A percentile compares a stretch with the other conserved stretches of the same genome.
These are phyloP conservation scores for Silurus lanzhouensis DNA, from an alignment of 2,797 vertebrate species.

Conservation along the genomic window DNA sequence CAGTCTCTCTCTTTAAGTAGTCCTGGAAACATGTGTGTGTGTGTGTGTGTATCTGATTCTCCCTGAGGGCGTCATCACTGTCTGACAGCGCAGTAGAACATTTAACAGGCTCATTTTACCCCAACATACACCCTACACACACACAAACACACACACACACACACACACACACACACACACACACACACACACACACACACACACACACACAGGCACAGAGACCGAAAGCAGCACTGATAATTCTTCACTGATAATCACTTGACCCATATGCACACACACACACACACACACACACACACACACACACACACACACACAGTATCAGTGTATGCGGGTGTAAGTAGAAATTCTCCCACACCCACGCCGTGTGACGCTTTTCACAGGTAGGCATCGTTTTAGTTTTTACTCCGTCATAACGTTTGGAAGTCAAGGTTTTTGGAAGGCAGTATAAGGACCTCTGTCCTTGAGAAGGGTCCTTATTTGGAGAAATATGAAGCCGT, in stretches of 20 bases:
- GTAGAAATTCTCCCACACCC: neutral
- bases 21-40: conserved; percentile 7
- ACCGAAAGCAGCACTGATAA: neutral
- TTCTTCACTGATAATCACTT: neutral
- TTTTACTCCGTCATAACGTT: neutral
- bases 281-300: neutral
- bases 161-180: neutral
- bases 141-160: conserved; percentile 1
- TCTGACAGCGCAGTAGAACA: conserved; percentile 14
- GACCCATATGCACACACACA: neutral
- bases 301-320: neutral
- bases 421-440: neutral
- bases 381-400: neutral
- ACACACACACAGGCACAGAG: no score
- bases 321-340: neutral
- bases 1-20: conserved; percentile 1
- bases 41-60: conserved; percentile 2
- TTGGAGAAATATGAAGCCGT: conserved; percentile 7
- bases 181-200: no score
- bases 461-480: conserved; percentile 20
- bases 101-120: conserved; percentile 7
- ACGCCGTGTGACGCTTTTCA: neutral
- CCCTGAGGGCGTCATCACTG: conserved; percentile 29
- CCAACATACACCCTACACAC: neutral
- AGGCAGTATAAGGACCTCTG: conserved; percentile 29